Evolutionary conservation across 1,140 invertebrate species (phyloP).

Genomic region (Euschistus heros): DNA sequence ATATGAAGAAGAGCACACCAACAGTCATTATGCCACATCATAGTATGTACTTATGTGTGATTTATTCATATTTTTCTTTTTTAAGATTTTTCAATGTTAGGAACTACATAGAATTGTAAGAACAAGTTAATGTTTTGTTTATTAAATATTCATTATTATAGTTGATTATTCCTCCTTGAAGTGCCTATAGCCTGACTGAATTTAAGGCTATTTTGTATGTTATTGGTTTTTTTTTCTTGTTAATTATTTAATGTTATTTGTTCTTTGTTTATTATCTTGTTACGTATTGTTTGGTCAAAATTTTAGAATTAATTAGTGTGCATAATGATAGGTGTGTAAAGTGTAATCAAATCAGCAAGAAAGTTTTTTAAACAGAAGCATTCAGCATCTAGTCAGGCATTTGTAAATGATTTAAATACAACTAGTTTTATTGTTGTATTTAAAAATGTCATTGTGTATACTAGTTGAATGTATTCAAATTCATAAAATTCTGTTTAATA

Average conservation of each 20-base stretch:
- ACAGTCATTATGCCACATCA: not conserved
- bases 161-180: not conserved
- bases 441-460: constrained; percentile 12
- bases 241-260: constrained; percentile 8
- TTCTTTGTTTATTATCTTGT: constrained; percentile 15
- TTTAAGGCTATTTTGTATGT: constrained; percentile 5
- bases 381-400: constrained; percentile 17
- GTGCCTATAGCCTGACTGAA: constrained; percentile 14
- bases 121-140: constrained; percentile 10
- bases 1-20: constrained; percentile 15
- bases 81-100: not conserved
- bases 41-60: constrained; percentile 9
- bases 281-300: constrained; percentile 2
- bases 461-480: constrained; percentile 11
- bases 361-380: constrained; percentile 12
- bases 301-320: constrained; percentile 6
- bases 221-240: constrained; percentile 7
- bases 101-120: not conserved
- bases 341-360: constrained; percentile 14
- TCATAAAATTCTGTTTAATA: constrained; percentile 14
- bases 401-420: constrained; percentile 8
- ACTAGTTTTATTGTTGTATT: constrained; percentile 1
- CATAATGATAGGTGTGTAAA: constrained; percentile 13
- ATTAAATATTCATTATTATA: constrained; percentile 1
- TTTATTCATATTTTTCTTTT: not conserved